Percentiles rank a stretch among this genome's conserved stretches.
Conservation (phyloP, 2,888 invertebrate species). For the Corythucha ciliata region DNA sequence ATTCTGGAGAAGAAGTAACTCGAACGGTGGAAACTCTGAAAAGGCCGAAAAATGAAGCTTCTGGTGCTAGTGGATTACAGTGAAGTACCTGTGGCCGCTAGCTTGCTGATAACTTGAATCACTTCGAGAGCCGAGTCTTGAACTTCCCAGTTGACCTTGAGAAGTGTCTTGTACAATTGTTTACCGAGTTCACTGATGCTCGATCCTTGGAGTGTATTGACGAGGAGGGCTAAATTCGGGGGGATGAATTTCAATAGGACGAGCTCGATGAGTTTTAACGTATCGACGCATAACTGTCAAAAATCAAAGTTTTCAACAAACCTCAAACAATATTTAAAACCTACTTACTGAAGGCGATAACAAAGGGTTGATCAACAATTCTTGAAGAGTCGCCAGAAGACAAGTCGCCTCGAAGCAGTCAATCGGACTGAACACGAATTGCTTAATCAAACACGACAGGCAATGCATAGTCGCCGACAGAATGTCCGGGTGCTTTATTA, state of each 20-base stretch:
- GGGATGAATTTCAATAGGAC: constrained; percentile 66
- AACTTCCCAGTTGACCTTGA: constrained; percentile 68
- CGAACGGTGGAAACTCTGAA: constrained; percentile 68
- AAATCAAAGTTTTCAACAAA: not conserved
- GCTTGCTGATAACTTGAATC: constrained; percentile 57
- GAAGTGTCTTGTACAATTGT: constrained; percentile 57
- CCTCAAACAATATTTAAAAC: not conserved
- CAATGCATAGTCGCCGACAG: constrained; percentile 21
- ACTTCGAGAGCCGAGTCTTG: constrained; percentile 67
- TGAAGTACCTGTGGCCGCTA: no score
- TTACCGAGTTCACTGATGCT: constrained; percentile 55
- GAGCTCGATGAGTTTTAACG: constrained; percentile 57
- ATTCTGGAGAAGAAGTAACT: constrained; percentile 56
- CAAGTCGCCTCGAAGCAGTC: constrained; percentile 26
- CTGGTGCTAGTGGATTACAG: not conserved
- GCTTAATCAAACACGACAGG: constrained; percentile 16
- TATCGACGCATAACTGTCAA: constrained; percentile 49
- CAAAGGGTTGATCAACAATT: constrained; percentile 12
- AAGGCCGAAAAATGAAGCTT: constrained; percentile 32
- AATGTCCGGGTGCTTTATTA: constrained; percentile 10
- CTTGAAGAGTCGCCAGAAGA: constrained; percentile 19
- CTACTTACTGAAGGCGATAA: constrained; percentile 19
- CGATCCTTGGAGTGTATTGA: constrained; percentile 56
- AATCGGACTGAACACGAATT: constrained; percentile 24
- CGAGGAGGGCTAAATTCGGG: constrained; percentile 62